These are phyloP conservation scores for Poeciliopsis retropinna DNA, from an alignment of 2,113 vertebrate species.

Conservation along the genomic window DNA sequence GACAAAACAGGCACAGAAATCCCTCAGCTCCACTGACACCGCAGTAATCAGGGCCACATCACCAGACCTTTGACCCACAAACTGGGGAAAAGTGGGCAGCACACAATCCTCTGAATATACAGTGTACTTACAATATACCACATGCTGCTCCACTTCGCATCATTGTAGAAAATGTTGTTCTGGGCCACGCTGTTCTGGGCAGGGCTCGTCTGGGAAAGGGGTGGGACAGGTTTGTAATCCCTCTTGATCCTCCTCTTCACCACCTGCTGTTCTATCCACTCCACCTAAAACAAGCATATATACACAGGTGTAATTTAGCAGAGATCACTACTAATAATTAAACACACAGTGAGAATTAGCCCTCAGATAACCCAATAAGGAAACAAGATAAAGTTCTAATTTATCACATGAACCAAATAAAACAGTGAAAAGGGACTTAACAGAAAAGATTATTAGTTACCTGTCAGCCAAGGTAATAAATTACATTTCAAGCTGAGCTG, in stretches of 20 bases:
- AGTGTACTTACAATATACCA: conserved; percentile 96
- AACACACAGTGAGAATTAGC: conserved; percentile 17
- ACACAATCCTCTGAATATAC: neutral
- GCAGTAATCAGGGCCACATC: conserved; percentile 47
- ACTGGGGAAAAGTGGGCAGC: conserved; percentile 29
- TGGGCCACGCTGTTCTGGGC: conserved; percentile 80
- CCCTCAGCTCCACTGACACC: conserved; percentile 33
- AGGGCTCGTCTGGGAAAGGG: conserved; percentile 79
- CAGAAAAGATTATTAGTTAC: neutral
- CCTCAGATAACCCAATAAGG: neutral
- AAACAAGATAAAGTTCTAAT: neutral
- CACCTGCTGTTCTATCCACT: conserved; percentile 98
- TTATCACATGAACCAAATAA: neutral
- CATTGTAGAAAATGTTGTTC: conserved; percentile 93
- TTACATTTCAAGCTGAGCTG: neutral
- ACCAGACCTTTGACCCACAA: conserved; percentile 54
- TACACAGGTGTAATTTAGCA: conserved; percentile 1
- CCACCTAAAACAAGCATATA: conserved; percentile 85
- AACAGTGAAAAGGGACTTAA: neutral
- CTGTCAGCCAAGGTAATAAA: neutral
- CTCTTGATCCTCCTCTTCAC: conserved; percentile 95
- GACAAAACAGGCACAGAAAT: conserved; percentile 24
- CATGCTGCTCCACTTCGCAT: conserved; percentile 99
- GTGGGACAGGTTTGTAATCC: conserved; percentile 88
- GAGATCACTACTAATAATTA: neutral